Evolutionary conservation across 2,113 vertebrate genomes (phyloP).

Genomic region (Lota lota): DNA sequence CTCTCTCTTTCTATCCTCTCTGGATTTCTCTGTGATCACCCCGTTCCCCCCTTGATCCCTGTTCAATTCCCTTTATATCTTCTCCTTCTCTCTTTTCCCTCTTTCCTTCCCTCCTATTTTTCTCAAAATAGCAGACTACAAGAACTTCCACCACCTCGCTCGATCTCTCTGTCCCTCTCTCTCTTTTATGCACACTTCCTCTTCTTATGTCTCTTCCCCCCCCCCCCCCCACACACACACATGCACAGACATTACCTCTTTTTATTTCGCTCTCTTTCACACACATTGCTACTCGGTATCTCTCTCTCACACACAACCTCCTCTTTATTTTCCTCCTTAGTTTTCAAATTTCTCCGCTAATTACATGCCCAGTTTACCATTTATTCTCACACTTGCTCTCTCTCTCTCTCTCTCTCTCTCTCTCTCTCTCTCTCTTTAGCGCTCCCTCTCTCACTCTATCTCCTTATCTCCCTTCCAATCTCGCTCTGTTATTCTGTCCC

Average conservation of each 20-base stretch:
- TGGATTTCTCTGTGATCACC: slow-evolving; percentile 15
- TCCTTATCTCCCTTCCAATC: neutral
- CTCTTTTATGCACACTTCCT: neutral
- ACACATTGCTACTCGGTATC: neutral
- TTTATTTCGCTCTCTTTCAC: neutral
- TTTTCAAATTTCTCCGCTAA: slow-evolving; percentile 7
- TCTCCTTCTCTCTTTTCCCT: slow-evolving; percentile 23
- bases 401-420: neutral
- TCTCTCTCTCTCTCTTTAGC: neutral
- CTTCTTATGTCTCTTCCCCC: neutral
- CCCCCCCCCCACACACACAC: no score
- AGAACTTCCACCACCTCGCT: neutral
- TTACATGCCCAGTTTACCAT: neutral
- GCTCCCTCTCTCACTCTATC: slow-evolving; percentile 6
- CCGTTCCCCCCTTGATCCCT: neutral
- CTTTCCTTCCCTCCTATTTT: neutral
- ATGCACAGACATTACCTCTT: no score
- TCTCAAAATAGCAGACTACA: neutral
- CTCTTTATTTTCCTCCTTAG: neutral
- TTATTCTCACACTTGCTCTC: slow-evolving; percentile 36
- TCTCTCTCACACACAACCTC: neutral
- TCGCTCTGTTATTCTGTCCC: neutral
- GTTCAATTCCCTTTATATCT: slow-evolving; percentile 43
- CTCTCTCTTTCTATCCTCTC: neutral
- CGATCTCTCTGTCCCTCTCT: no score